These are phyloP conservation scores for Triops longicaudatus DNA, from an alignment of 1,140 invertebrate genomes.

Conservation along the genomic window DNA sequence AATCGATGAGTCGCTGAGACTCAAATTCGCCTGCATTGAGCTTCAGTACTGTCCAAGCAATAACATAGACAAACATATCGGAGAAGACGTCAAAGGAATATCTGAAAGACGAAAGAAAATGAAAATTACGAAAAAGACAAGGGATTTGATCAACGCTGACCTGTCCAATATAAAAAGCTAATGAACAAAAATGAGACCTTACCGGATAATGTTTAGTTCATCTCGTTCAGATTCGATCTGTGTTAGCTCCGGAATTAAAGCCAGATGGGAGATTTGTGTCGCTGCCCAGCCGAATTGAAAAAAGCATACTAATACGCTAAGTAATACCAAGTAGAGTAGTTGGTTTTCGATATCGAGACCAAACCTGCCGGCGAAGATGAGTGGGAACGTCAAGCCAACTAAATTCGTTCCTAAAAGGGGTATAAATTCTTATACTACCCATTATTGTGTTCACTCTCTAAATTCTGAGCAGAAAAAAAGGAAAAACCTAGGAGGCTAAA, in stretches of 20 bases:
- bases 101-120: constrained; percentile 40
- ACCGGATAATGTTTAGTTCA: constrained; percentile 45
- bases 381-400: constrained; percentile 61
- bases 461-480: neutral
- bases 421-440: constrained; percentile 15
- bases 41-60: constrained; percentile 49
- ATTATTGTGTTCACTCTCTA: neutral
- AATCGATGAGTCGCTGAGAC: constrained; percentile 43
- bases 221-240: constrained; percentile 40
- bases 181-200: constrained; percentile 22
- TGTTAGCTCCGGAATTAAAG: constrained; percentile 48
- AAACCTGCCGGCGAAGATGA: constrained; percentile 66
- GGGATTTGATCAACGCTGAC: neutral
- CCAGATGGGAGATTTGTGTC: constrained; percentile 51
- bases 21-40: neutral
- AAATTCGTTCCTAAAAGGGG: constrained; percentile 46
- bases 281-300: constrained; percentile 55
- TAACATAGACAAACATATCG: constrained; percentile 56
- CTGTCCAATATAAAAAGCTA: neutral
- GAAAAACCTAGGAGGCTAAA: too few relatives aligned
- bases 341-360: constrained; percentile 36
- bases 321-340: constrained; percentile 34
- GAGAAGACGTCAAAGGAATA: constrained; percentile 63
- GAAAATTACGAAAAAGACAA: neutral
- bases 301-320: constrained; percentile 48